Evolutionary conservation across 2,888 invertebrate species (phyloP), one percentile per base, ranked within the genome.

Genomic region (Julus scanicus): DNA sequence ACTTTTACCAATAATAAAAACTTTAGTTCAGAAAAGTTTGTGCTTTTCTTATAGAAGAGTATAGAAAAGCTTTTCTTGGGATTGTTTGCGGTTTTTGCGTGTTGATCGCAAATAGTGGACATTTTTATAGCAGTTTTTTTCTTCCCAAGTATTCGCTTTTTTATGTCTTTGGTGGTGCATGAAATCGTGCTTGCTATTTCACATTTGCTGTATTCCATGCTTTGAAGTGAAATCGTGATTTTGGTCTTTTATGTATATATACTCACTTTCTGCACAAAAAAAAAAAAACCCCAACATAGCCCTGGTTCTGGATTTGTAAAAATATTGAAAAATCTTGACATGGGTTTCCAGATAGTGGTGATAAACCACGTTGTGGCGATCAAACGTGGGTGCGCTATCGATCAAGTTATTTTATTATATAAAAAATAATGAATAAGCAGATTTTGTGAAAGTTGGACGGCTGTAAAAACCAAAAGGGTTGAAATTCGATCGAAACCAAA

Each of bases 351-450:
- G 71, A 29, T 53, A 5, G 71, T 29, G 71, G 29, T 71, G 71
- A 71, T 71, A 71, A 63, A 63, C 53, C 63, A 63, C 63, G 63
- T 63, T 63, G n/a, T 63, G 63, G 63, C 63, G 3, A 63, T 63
- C 63, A 63, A 63, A 63, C 13, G 1, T 29, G 29, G 71, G n/a
- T 71, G 29, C 29, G 9, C 8, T 29, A 29, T 29, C 3, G 71
- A 71, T 29, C 71, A 71, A 71, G 71, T 29, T 71, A n/a, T 71
- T 29, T 71, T 71, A 71, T 71, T 71, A 9, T 71, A 29, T 71
- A 71, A 29, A 71, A 71, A 71, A 71, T 71, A 71, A 71, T 71
- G 71, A 71, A 71, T 71, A 71, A 71, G 71, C 71, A 71, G 29
- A 71, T 71, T 71, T 71, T 29, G 71, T 11, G 11, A 71, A 71